These are phyloP conservation scores for Epinotia nisella DNA, from an alignment of 2,888 invertebrate species.

Conservation along the genomic window DNA sequence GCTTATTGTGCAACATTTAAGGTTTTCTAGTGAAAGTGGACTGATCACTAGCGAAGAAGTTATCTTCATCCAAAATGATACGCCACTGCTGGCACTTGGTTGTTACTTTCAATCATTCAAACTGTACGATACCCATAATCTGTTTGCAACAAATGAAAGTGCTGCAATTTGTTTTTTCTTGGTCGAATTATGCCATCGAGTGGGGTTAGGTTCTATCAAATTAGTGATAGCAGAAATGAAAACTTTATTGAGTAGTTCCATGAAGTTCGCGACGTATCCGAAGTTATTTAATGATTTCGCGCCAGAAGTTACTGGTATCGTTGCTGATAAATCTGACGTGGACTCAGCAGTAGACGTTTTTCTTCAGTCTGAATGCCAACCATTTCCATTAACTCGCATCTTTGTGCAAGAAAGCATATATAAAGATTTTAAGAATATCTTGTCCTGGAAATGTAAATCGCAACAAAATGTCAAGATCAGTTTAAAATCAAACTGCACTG, in stretches of 20 bases:
- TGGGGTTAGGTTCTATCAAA: conserved; percentile 40
- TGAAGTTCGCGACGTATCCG: neutral
- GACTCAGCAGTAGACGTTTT: conserved; percentile 34
- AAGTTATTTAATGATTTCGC: conserved; percentile 1
- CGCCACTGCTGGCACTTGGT: conserved; percentile 46
- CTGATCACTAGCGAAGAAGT: conserved; percentile 1
- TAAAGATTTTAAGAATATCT: conserved; percentile 55
- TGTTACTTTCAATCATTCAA: conserved; percentile 31
- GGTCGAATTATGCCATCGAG: conserved; percentile 47
- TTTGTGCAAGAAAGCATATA: conserved; percentile 65
- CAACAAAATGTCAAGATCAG: conserved; percentile 20
- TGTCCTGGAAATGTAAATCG: conserved; percentile 56
- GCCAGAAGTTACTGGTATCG: conserved; percentile 29
- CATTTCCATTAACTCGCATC: conserved; percentile 60
- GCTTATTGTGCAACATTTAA: conserved; percentile 49
- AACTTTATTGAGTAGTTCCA: neutral
- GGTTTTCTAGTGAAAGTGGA: conserved; percentile 39
- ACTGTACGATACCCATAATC: neutral
- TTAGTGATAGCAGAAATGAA: neutral
- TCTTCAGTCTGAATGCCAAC: conserved; percentile 54
- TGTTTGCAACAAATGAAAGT: conserved; percentile 42
- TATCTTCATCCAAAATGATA: conserved; percentile 9
- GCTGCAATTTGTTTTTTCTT: conserved; percentile 50
- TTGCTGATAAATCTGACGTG: conserved; percentile 34
- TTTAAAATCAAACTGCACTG: conserved; percentile 39